Base-by-base conservation (phyloP, 2,113 vertebrate species). In the Prinia subflava region DNA sequence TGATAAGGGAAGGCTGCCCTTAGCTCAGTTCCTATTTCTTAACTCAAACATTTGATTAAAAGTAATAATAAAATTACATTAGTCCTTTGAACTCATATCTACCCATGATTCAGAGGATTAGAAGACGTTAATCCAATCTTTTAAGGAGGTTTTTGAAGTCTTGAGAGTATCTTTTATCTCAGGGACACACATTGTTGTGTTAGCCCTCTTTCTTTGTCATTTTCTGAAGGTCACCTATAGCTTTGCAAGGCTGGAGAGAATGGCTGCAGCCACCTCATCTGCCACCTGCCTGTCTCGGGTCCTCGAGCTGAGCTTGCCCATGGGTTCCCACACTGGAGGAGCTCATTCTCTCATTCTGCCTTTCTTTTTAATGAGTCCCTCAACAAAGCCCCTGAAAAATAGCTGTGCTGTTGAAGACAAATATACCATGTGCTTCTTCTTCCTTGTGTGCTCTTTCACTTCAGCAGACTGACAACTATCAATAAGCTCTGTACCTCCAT, bases 1-100 rank as follows among this genome's bases (percentile, higher is more conserved):
- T 89, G 94, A 93, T 95, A 95, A 96, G 76, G 69, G 20, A 84
- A 96, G 87, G 84, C 87, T 79, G 69, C 76, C 84, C 76, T 95
- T 89, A 89, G 83, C 84, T 94, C 85, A 90, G 57, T 94, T 94
- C 91, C 92, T 94, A 92, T 95, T 88, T 87, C 79, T 94, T 92
- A 94, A 96, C 84, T 89, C 73, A 95, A 95, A 93, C 42, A 84
- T 94, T 95, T 94, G 75, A 96, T 95, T 96, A 91, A 91, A 89
- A 87, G 70, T 79, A 90, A 94, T 89, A 96, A 95, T 92, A 93
- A 95, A 96, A 96, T 93, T 95, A 83, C 83, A 78, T 93, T 96
- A 95, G 70, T 92, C 83, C 63, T 96, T 96, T 96, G 94, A 95
- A 95, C 90, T 94, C 82, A 3, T 74, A 94, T 93, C 94, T 89